These are phyloP conservation scores for Drosophila mulleri DNA, from an alignment of 2,888 invertebrate species.

Conservation along the genomic window DNA sequence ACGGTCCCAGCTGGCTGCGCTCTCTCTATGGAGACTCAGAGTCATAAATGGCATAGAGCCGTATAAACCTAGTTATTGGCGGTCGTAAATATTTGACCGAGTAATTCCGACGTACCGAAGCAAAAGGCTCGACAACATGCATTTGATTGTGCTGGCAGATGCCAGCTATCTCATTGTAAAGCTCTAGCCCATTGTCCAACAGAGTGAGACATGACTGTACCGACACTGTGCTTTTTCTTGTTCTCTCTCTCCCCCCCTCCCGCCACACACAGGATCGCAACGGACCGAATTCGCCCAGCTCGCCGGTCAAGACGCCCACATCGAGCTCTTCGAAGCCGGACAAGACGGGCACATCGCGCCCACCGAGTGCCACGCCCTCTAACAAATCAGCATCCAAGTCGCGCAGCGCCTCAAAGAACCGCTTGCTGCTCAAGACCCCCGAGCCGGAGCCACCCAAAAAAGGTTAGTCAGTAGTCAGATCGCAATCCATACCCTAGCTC, in stretches of 20 bases:
- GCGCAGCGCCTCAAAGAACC: slow-evolving; percentile 84
- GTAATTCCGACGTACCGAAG: slow-evolving; percentile 4
- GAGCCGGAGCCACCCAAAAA: slow-evolving; percentile 90
- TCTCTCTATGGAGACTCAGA: slow-evolving; percentile 41
- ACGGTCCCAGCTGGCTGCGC: slow-evolving; percentile 14
- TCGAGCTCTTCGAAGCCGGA: slow-evolving; percentile 85
- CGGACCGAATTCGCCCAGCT: slow-evolving; percentile 88
- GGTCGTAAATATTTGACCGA: slow-evolving; percentile 38
- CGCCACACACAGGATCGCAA: slow-evolving; percentile 87
- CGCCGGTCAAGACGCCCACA: slow-evolving; percentile 89
- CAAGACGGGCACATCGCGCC: slow-evolving; percentile 84
- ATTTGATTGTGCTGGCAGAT: slow-evolving; percentile 80
- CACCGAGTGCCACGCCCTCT: slow-evolving; percentile 85
- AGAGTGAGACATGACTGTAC: slow-evolving; percentile 1
- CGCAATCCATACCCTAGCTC: not conserved
- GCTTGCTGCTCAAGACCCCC: slow-evolving; percentile 88
- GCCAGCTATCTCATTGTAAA: slow-evolving; percentile 74
- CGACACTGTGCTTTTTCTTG: not conserved
- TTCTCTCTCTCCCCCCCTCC: too few relatives aligned
- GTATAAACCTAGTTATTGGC: slow-evolving; percentile 44
- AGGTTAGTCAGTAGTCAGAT: slow-evolving; percentile 86
- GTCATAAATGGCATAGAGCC: slow-evolving; percentile 68
- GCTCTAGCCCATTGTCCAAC: not conserved
- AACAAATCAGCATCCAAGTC: slow-evolving; percentile 84
- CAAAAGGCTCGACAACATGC: slow-evolving; percentile 64